phyloP scores from a whole-genome alignment of 2,113 vertebrate genomes.

The Castor canadensis region DNA sequence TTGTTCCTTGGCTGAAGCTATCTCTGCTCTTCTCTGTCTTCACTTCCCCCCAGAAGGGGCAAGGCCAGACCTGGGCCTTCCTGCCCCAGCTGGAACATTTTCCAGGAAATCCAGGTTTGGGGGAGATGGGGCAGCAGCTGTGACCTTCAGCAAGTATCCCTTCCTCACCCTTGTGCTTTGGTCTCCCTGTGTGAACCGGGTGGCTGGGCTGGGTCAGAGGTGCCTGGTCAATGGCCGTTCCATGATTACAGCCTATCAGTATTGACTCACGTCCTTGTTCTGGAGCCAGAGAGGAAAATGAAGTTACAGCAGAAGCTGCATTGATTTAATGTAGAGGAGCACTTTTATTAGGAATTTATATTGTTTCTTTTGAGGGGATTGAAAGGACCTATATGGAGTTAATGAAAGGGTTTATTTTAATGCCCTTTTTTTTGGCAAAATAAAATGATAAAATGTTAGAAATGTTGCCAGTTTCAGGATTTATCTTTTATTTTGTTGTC shows the following conservation, averaged over 20 bases:
- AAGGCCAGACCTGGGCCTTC: neutral
- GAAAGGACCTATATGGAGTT: neutral
- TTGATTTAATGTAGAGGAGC: no score
- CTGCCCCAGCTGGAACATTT: neutral
- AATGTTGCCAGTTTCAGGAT: neutral
- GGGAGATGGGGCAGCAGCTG: neutral
- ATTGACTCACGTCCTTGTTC: neutral
- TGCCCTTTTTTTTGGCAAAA: neutral
- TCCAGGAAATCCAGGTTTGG: no score
- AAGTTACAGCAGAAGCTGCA: neutral
- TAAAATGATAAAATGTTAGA: neutral
- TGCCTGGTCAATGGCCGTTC: fast-evolving
- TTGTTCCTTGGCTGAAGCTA: neutral
- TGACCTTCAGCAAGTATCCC: neutral
- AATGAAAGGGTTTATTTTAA: neutral
- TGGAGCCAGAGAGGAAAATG: neutral
- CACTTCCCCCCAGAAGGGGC: neutral
- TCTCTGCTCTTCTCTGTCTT: neutral
- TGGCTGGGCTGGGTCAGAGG: neutral
- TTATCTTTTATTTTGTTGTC: neutral
- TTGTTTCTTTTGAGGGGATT: neutral
- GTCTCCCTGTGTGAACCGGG: neutral
- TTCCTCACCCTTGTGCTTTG: neutral
- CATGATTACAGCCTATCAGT: neutral
- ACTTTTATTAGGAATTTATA: neutral